These are phyloP conservation scores for Pycnomerus fuliginosus DNA, from an alignment of 2,888 invertebrate species.

Conservation along the genomic window DNA sequence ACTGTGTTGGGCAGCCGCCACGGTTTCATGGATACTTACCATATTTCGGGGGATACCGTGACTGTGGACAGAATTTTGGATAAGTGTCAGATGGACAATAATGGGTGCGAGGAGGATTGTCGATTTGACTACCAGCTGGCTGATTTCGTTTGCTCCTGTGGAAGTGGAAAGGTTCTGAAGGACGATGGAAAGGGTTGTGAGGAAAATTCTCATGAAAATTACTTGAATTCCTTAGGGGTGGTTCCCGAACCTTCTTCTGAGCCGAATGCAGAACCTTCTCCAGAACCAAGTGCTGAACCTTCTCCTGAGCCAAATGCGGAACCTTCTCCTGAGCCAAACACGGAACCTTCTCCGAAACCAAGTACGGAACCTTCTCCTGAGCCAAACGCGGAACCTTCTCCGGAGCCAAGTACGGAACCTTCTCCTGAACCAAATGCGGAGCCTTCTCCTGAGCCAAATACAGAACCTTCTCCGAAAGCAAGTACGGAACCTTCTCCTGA, in stretches of 20 bases:
- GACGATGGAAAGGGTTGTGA: conserved; percentile 54
- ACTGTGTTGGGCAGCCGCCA: conserved; percentile 55
- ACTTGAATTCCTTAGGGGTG: conserved; percentile 29
- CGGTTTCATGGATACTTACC: conserved; percentile 54
- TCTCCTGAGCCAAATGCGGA: conserved; percentile 52
- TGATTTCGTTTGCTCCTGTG: conserved; percentile 68
- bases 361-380: conserved; percentile 31
- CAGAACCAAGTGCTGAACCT: conserved; percentile 47
- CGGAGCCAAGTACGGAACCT: conserved; percentile 16
- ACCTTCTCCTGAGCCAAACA: conserved; percentile 27
- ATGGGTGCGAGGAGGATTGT: conserved; percentile 68
- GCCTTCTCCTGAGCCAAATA: conserved; percentile 23
- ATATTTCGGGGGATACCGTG: conserved; percentile 57
- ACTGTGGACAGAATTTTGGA: conserved; percentile 61
- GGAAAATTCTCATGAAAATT: conserved; percentile 18
- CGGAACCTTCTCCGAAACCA: conserved; percentile 34
- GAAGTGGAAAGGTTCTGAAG: conserved; percentile 57
- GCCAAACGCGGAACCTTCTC: conserved; percentile 33
- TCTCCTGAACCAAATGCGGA: conserved; percentile 1
- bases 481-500: conserved; percentile 2
- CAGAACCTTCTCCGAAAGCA: conserved; percentile 19
- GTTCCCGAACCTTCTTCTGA: conserved; percentile 42
- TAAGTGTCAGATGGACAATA: conserved; percentile 65
- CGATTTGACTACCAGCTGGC: conserved; percentile 63
- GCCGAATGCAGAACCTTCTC: conserved; percentile 44